phyloP scores from a whole-genome alignment of 2,113 vertebrate genomes.

The Brachypodius melanocephalos region DNA sequence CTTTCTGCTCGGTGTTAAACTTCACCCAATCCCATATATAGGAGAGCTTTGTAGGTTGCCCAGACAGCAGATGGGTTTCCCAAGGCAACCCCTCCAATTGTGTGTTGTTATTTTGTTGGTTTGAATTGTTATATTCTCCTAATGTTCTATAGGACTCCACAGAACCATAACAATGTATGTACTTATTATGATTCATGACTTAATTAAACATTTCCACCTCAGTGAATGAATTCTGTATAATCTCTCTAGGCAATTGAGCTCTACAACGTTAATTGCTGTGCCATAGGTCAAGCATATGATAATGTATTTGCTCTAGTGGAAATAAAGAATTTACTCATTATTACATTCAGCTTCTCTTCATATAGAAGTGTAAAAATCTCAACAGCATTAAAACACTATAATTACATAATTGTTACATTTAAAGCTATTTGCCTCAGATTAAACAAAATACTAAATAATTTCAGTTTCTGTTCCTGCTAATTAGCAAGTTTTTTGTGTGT shows the following conservation, averaged over 20 bases:
- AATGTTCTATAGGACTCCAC: not conserved
- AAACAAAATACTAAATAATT: conserved; percentile 67
- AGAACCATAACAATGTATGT: not conserved
- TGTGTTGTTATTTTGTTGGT: not conserved
- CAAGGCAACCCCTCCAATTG: not conserved
- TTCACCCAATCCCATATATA: not conserved
- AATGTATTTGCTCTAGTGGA: not conserved
- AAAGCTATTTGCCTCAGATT: conserved; percentile 64
- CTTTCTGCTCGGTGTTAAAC: not conserved
- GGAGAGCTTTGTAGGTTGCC: not conserved
- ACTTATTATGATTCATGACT: not conserved
- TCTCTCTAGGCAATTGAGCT: conserved; percentile 31
- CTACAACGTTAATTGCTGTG: conserved; percentile 49
- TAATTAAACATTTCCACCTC: conserved; percentile 65
- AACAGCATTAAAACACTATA: conserved; percentile 31
- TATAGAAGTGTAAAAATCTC: not conserved
- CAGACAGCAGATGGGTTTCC: not conserved
- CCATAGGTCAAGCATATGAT: conserved; percentile 61
- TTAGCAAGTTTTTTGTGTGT: conserved; percentile 53
- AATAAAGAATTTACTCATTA: conserved; percentile 22
- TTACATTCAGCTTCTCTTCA: not conserved
- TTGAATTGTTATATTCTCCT: not conserved
- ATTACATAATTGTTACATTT: conserved; percentile 62
- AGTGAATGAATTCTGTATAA: conserved; percentile 19
- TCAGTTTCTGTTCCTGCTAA: conserved; percentile 52